Conservation (phyloP, 1,140 invertebrate species). For the Andrena cerasifolii region DNA sequence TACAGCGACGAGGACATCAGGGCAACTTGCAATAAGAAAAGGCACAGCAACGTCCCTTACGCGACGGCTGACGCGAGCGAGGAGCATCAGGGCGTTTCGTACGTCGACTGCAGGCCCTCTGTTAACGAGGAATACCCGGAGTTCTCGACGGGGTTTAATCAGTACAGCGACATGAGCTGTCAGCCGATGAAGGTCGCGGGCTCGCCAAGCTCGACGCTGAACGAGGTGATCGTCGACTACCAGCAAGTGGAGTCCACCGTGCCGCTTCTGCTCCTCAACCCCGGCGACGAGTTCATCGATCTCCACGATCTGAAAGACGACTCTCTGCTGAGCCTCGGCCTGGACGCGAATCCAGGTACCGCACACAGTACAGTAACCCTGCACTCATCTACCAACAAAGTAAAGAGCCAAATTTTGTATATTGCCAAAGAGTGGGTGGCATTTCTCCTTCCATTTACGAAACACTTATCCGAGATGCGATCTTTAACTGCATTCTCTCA, state of each 20-base stretch:
- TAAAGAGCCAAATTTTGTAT: slow-evolving; percentile 39
- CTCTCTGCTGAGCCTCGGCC: slow-evolving; percentile 47
- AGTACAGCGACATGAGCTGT: slow-evolving; percentile 9
- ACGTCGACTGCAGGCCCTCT: slow-evolving; percentile 36
- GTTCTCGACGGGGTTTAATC: slow-evolving; percentile 26
- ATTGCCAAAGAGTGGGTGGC: too few species aligned
- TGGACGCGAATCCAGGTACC: slow-evolving; percentile 68
- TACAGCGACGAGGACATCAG: slow-evolving; percentile 47
- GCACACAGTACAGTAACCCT: slow-evolving; percentile 30
- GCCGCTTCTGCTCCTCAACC: slow-evolving; percentile 6
- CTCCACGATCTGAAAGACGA: slow-evolving; percentile 64
- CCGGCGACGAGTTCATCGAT: slow-evolving; percentile 41
- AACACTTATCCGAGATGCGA: too few species aligned
- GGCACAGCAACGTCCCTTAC: slow-evolving; percentile 22
- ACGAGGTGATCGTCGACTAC: slow-evolving; percentile 46
- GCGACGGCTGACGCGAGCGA: neutral
- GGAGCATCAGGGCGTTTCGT: slow-evolving; percentile 23
- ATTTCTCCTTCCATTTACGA: too few species aligned
- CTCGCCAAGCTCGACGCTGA: slow-evolving; percentile 46
- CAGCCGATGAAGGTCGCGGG: slow-evolving; percentile 9
- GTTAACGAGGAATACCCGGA: slow-evolving; percentile 17
- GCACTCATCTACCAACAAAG: slow-evolving; percentile 27
- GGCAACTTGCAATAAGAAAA: slow-evolving; percentile 48
- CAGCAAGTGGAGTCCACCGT: slow-evolving; percentile 47
- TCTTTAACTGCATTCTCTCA: too few species aligned